Percentiles rank a stretch among this genome's conserved stretches.
Evolutionary conservation across 2,797 vertebrate genomes (phyloP).

Genomic region (Hippopotamyrus pictus): DNA sequence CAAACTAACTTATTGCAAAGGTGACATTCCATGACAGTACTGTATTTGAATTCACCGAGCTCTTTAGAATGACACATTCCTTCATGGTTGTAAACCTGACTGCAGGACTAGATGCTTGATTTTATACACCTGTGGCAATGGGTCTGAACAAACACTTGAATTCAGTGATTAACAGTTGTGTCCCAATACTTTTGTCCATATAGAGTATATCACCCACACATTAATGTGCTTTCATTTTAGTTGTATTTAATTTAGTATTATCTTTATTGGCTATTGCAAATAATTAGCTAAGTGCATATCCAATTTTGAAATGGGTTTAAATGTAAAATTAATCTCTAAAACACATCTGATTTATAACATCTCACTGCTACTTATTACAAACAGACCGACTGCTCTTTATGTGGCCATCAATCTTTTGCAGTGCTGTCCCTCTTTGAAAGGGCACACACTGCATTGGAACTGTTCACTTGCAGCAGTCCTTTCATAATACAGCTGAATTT

Average conservation of each 20-base stretch:
- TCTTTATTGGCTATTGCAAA: not conserved
- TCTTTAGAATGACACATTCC: not conserved
- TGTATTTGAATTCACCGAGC: not conserved
- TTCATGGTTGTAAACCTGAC: not conserved
- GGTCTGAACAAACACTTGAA: not conserved
- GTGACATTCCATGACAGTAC: not conserved
- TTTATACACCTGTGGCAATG: not conserved
- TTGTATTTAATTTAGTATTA: not conserved
- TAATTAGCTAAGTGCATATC: not conserved
- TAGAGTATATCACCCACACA: not conserved
- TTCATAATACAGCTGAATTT: not conserved
- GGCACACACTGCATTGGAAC: not conserved
- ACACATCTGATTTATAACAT: not conserved
- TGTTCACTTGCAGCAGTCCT: not conserved
- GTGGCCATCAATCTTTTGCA: not conserved
- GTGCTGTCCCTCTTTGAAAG: not conserved
- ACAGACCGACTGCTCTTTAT: not conserved
- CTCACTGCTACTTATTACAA: not conserved
- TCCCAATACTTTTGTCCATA: not conserved
- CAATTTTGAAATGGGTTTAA: conserved; percentile 4
- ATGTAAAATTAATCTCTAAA: not conserved
- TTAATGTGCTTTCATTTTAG: not conserved
- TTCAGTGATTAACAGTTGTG: not conserved
- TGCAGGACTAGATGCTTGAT: not conserved
- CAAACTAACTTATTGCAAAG: not conserved